Evolutionary conservation across 2,888 invertebrate species (phyloP), one percentile per base, ranked within the genome.

Genomic region (Therioaphis trifolii): DNA sequence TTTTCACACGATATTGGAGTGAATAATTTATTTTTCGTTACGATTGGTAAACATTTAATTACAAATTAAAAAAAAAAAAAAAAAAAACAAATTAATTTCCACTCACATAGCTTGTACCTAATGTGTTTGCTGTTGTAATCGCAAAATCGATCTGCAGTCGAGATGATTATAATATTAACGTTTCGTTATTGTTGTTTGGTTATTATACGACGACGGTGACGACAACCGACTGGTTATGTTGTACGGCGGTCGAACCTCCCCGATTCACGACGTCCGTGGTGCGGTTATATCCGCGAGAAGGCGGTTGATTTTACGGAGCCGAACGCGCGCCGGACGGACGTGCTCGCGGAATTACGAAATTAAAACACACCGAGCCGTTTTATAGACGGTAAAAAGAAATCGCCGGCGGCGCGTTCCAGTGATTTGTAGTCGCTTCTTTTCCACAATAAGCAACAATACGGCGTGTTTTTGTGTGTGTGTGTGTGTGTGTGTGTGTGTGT

Each of bases 351-450:
- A 63, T 63, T 21, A 49, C n/a, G 46, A 76, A 46, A 76, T 76
- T n/a, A 63, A 46, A 63, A 63, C n/a, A 2, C 61, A 2, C 9
- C 12, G 21, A 24, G 24, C 4, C 18, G 14, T 15, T n/a, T 63
- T n/a, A 29, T 29, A 7, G 14, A n/a, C 46, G 18, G 46, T 63
- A 76, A 40, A 63, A 27, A 76, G 3, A 5, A 46, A 63, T 29
- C 9, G 63, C 63, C 29, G 61, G 9, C 2, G 63, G 61, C 61
- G 49, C 29, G 75, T 76, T n/a, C 52, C 35, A 35, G 21, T 78
- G 68, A 78, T 78, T 78, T 68, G 79, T 71, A 43, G 68, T 79
- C 55, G n/a, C 69, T 79, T 58, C 27, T 79, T 27, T 12, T 58
- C 69, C 58, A 46, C 43, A 29, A 77, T 61, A 66, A 66, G 77